Base-by-base conservation (phyloP, 2,797 vertebrate genomes). In the Mionectes olivaceus region DNA sequence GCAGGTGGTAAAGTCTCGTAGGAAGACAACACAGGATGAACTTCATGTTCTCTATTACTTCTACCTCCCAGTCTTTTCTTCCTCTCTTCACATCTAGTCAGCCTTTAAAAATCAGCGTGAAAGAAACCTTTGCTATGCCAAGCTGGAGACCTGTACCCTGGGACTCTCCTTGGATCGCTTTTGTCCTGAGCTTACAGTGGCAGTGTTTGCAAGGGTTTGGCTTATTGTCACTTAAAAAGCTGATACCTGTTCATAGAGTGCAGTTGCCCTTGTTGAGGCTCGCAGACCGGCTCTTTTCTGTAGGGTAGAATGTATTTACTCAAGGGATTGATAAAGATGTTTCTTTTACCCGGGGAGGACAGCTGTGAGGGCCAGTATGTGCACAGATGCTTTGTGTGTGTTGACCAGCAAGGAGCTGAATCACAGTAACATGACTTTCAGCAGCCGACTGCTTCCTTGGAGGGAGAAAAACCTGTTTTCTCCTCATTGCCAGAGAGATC, bases 311-410 rank as follows among this genome's bases (percentile, higher is more conserved):
- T 6, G 13, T 11, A 2, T 53, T 68, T 37, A 3, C 17, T 68
- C 8, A 7, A 23, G 35, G 5, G 3, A 1, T 28, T 87, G 11
- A 2, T 70, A 1, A 15, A 64, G 47, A 15, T 13, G 33, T 43
- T 71, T 39, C 5, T 16, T 24, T 44, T 33, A 22, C 8, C 14
- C 21, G 18, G 68, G 43, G 17, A 50, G 56, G 21, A 9, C 8
- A 55, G 13, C 28, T 49, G 33, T 23, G 55, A 59, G 22, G 14
- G 4, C 21, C 4, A 4, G 17, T 23, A 11, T 10, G 24, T 16
- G 7, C 12, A 1, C 0, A 0, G 67, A 11, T 69, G 30, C 27
- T 73, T 65, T 3, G 1, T 5, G 19, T 69, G 56, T 46, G 55
- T 63, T 1, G 5, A 57, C 37, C 69, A 67, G 8, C 8, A 13